Evolutionary conservation across 2,888 invertebrate species (phyloP), one percentile per base, ranked within the genome.

Genomic region (Mythimna loreyi): DNA sequence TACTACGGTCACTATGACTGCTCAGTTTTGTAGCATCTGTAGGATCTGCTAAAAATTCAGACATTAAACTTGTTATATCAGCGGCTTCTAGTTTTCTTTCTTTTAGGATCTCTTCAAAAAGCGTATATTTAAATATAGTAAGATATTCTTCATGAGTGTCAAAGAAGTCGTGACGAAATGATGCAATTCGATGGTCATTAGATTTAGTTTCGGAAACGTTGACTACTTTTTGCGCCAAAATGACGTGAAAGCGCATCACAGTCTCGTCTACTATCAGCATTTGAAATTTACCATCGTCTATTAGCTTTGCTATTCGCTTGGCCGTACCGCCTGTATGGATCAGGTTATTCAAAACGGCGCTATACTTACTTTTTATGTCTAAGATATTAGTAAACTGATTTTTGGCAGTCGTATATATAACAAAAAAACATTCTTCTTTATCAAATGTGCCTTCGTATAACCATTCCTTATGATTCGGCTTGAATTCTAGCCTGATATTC

Each of bases 121-220:
- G 53, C 11, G 53, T 30, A n/a, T 53, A n/a, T 30, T 53, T 53
- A n/a, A 53, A 53, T 53, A 30, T 5, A 3, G 21, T 16, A 5
- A 75, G 2, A 30, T 45, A 60, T 58, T 72, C 47, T 1, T 77
- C 57, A 2, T 59, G 8, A 2, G 25, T 40, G 7, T 25, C 9
- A 19, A 80, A 70, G 13, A 81, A 77, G 19, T 71, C 56, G 3
- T 19, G 9, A 7, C 63, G 65, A 40, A 81, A 75, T 11, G 63
- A 50, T 5, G 62, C 53, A 1, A 3, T 2, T 13, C 77, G 67
- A 8, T 76, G 30, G 8, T 53, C 62, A 7, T 62, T 57, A 9
- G 40, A 5, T 47, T 65, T 52, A 4, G 67, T 23, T 1, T 73
- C 63, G 21, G 75, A 55, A 30, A 77, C 36, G 2, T 64, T 2